Conservation (phyloP, 2,113 vertebrate genomes). For the Merops nubicus region DNA sequence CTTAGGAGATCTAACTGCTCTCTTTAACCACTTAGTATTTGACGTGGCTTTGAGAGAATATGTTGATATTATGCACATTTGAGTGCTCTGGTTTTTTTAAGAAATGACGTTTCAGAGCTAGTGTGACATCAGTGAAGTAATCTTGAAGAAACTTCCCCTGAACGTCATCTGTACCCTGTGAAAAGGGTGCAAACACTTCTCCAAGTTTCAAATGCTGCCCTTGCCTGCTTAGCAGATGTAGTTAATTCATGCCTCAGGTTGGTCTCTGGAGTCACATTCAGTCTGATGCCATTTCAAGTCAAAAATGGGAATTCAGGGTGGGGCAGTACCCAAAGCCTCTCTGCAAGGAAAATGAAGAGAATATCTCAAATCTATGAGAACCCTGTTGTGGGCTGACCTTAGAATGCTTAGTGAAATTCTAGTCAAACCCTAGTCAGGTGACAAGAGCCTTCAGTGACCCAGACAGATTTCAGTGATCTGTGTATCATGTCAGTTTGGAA, state of each 20-base stretch:
- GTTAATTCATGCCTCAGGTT: not conserved
- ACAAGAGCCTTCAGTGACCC: not conserved
- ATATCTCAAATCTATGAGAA: not conserved
- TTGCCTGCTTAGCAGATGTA: not conserved
- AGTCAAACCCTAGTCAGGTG: not conserved
- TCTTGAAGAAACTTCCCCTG: not conserved
- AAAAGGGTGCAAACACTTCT: not conserved
- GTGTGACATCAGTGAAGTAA: not conserved
- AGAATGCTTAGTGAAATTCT: not conserved
- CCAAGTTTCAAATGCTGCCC: fast-evolving
- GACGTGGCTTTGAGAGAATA: not conserved
- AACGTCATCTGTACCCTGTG: not conserved
- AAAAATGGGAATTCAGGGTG: not conserved
- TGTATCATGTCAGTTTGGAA: not conserved
- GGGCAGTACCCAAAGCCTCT: not conserved
- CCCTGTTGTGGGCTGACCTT: not conserved
- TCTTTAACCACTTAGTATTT: not conserved
- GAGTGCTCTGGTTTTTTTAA: not conserved
- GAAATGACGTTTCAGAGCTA: not conserved
- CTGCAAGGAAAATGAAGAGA: not conserved
- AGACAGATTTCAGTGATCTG: not conserved
- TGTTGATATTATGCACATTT: not conserved
- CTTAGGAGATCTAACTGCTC: not conserved
- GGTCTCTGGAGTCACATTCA: not conserved
- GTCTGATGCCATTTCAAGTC: not conserved